A percentile compares a stretch with the other conserved stretches of the same genome.
Conservation (phyloP, 2,888 invertebrate species). For the Watsonalla cultraria region DNA sequence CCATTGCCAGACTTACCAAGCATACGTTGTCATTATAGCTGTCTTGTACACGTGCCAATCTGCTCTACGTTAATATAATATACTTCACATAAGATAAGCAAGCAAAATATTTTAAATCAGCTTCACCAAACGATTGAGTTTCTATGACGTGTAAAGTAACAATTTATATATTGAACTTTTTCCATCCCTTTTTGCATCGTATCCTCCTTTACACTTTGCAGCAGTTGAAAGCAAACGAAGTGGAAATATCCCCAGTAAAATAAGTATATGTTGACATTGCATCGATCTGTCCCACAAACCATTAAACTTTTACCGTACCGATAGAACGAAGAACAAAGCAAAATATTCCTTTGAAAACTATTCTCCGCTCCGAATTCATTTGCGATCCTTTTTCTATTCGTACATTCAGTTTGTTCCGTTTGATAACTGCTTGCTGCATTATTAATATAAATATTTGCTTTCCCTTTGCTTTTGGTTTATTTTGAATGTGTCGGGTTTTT, state of each 20-base stretch:
- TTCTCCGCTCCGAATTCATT: conserved; percentile 45
- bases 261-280: conserved; percentile 63
- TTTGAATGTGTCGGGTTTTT: neutral
- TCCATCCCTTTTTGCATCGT: conserved; percentile 26
- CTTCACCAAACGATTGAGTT: conserved; percentile 28
- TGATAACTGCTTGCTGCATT: conserved; percentile 28
- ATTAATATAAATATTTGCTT: conserved; percentile 26
- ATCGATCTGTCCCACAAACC: conserved; percentile 55
- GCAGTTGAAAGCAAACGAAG: conserved; percentile 42
- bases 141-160: conserved; percentile 26
- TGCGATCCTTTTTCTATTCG: conserved; percentile 36
- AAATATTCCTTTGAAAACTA: conserved; percentile 60
- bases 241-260: conserved; percentile 53
- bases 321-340: conserved; percentile 54
- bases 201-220: conserved; percentile 26
- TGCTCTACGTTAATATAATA: conserved; percentile 4
- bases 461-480: neutral
- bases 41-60: neutral
- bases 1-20: too few species aligned
- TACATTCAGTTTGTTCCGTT: conserved; percentile 20
- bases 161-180: conserved; percentile 27
- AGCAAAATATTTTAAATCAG: conserved; percentile 13
- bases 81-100: neutral
- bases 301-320: conserved; percentile 60
- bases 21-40: too few species aligned